These are phyloP conservation scores for Scaptomyza hsui DNA, from an alignment of 1,140 invertebrate species.

Conservation along the genomic window DNA sequence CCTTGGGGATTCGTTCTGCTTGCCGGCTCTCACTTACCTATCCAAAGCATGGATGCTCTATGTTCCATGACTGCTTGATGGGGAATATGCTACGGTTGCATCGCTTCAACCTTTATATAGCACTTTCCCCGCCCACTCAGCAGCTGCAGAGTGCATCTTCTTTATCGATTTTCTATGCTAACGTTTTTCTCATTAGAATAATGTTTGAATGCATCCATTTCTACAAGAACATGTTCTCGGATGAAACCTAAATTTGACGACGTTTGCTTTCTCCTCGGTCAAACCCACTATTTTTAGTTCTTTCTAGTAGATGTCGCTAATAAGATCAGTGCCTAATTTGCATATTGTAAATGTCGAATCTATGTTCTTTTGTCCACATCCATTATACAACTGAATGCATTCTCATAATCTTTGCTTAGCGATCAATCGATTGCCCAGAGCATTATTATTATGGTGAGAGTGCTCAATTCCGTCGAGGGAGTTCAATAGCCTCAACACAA, in stretches of 20 bases:
- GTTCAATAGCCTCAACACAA: slow-evolving; percentile 57
- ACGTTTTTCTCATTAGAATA: slow-evolving; percentile 75
- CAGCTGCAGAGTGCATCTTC: slow-evolving; percentile 47
- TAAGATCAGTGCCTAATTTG: slow-evolving; percentile 40
- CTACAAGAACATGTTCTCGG: slow-evolving; percentile 8
- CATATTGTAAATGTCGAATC: slow-evolving; percentile 37
- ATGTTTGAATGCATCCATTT: slow-evolving; percentile 32
- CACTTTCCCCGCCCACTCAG: neutral
- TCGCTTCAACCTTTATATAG: slow-evolving; percentile 46
- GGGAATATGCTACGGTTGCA: slow-evolving; percentile 28
- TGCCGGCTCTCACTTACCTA: slow-evolving; percentile 30
- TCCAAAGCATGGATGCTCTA: slow-evolving; percentile 33
- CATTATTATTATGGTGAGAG: neutral
- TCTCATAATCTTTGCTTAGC: neutral
- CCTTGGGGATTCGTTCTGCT: neutral
- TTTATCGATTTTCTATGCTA: slow-evolving; percentile 30
- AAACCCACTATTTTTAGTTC: slow-evolving; percentile 24
- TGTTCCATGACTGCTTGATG: slow-evolving; percentile 31
- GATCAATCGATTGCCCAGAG: slow-evolving; percentile 29
- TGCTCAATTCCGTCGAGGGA: neutral
- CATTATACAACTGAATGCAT: slow-evolving; percentile 29
- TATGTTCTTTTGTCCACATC: slow-evolving; percentile 17
- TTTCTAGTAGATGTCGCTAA: slow-evolving; percentile 22
- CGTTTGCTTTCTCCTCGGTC: slow-evolving; percentile 30
- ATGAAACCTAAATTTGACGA: slow-evolving; percentile 43